These are phyloP conservation scores for Drosophila ambigua DNA, from an alignment of 1,140 invertebrate genomes.

Conservation along the genomic window DNA sequence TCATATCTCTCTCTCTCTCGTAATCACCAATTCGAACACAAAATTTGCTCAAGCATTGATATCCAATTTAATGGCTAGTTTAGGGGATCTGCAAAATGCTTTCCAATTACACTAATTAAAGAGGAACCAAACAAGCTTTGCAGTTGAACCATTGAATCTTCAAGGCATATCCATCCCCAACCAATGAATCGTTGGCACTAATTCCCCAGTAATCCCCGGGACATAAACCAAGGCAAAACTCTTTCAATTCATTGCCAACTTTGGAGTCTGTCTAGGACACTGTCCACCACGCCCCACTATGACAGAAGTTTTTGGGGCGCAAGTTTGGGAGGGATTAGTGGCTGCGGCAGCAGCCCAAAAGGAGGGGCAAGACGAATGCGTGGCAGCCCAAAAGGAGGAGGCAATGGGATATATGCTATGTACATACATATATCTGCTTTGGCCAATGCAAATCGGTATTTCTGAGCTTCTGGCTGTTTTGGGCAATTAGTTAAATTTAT, in stretches of 20 bases:
- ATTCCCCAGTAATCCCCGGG: constrained; percentile 18
- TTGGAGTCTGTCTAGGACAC: constrained; percentile 32
- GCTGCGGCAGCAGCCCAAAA: constrained; percentile 18
- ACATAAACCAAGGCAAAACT: constrained; percentile 21
- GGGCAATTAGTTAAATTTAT: constrained; percentile 80
- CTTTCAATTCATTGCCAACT: constrained; percentile 39
- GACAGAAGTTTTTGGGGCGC: constrained; percentile 23
- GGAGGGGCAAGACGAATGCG: constrained; percentile 22
- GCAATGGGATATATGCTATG: background rate
- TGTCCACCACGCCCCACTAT: constrained; percentile 23
- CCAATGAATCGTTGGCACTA: constrained; percentile 36
- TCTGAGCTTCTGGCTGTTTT: constrained; percentile 22
- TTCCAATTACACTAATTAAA: too few relatives aligned
- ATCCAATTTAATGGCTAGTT: too few relatives aligned
- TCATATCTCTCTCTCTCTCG: too few relatives aligned
- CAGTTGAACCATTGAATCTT: too few relatives aligned
- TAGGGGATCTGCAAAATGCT: too few relatives aligned
- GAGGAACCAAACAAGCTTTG: too few relatives aligned
- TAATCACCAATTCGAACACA: too few relatives aligned
- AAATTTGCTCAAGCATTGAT: too few relatives aligned
- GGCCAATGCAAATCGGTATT: constrained; percentile 46
- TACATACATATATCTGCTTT: constrained; percentile 18
- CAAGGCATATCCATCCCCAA: too few relatives aligned
- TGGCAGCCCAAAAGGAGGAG: constrained; percentile 2
- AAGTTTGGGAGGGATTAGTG: constrained; percentile 49